Base-by-base conservation (phyloP, 2,888 invertebrate genomes). In the Eristalis tenax region DNA sequence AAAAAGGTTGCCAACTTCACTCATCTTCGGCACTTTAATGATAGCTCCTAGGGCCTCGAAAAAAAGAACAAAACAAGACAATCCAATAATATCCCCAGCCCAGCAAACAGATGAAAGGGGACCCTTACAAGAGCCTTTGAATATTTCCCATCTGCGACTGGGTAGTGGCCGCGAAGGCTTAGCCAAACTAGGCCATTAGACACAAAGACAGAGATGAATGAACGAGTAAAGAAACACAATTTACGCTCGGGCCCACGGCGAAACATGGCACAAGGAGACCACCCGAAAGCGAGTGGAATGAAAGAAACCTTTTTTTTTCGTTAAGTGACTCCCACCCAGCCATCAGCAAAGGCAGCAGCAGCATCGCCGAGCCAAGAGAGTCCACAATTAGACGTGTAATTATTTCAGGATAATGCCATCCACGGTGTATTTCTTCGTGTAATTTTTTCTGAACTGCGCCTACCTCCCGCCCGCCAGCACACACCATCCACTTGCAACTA, bases 331-430 rank as follows among this genome's bases (percentile, higher is more conserved):
- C 26, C 75, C 75, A 75, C 70, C 75, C 69, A 40, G 32, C 8
- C 32, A 32, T 4, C 32, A 32, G 32, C 32, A 32, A 32, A 32
- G 32, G 32, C 32, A 32, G 32, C 32, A 8, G 32, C 32, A 32
- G 32, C 32, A 32, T 2, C 28, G 50, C 40, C 35, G 61, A 56
- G 65, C 70, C 74, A 74, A 50, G 50, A 18, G 68, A 83, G 73
- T 32, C 79, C 76, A 79, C 83, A 83, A 87, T 87, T 83, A 83
- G 87, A 80, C 63, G 80, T 83, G 73, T 79, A 87, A 83, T 87
- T 87, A 87, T 87, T 83, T 73, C 83, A 80, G 83, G 76, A 87
- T 87, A 80, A 80, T 87, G 78, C 83, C 83, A 73, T 64, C 50
- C 65, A 6, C 59, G 71, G 73, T 74, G 64, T 75, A 50, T 74